phyloP scores from a whole-genome alignment of 2,888 invertebrate species.

The Drosophila melanosoma region DNA sequence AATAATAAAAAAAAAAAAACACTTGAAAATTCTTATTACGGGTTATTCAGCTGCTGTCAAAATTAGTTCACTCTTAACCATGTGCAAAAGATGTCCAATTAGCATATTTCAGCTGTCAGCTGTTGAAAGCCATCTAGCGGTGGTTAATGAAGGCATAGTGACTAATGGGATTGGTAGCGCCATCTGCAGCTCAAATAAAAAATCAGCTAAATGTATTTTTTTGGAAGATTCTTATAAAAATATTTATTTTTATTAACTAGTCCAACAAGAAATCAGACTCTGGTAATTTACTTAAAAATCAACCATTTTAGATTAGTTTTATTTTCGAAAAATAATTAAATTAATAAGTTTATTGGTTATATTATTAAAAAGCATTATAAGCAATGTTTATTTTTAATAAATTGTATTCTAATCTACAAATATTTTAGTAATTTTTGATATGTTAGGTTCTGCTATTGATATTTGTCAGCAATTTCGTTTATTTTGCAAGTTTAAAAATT shows the following conservation, averaged over 20 bases:
- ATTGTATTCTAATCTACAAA: not conserved
- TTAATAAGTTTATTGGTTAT: not conserved
- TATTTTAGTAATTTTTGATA: not conserved
- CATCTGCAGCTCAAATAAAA: not conserved
- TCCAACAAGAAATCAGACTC: not conserved
- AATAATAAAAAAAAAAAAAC: not conserved
- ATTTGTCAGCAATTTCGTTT: not conserved
- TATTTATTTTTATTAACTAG: not conserved
- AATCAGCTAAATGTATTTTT: not conserved
- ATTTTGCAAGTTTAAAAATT: not conserved
- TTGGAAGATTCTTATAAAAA: not conserved
- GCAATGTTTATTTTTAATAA: not conserved
- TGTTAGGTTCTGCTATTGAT: not conserved
- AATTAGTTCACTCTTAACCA: not conserved
- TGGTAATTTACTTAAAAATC: not conserved
- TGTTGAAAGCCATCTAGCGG: not conserved
- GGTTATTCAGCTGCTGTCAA: too few species aligned
- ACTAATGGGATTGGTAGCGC: not conserved
- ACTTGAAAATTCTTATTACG: not conserved
- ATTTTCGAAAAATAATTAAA: not conserved
- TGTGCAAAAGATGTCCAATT: not conserved
- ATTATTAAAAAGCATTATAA: not conserved
- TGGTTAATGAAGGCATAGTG: not conserved
- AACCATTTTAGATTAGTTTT: too few species aligned
- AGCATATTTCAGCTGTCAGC: not conserved